These are phyloP conservation scores for Lates calcarifer DNA, from an alignment of 2,113 vertebrate species.

Conservation along the genomic window DNA sequence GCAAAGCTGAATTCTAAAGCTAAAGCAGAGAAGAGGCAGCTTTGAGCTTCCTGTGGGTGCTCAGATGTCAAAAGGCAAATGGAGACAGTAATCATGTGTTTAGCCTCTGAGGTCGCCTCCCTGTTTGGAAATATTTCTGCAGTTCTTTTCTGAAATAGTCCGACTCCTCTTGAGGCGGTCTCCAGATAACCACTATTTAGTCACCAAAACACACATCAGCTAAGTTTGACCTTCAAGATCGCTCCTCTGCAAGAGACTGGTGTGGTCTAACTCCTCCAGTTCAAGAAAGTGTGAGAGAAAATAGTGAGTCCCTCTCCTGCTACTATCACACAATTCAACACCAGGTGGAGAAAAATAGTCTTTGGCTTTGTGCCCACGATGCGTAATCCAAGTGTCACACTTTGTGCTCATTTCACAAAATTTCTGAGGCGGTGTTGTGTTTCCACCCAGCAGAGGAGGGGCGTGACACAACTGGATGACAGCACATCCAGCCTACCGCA, in stretches of 20 bases:
- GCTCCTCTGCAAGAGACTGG: background rate
- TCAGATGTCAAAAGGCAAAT: constrained; percentile 23
- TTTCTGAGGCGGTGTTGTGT: background rate
- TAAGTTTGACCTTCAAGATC: background rate
- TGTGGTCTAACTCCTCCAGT: background rate
- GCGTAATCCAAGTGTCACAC: constrained; percentile 35
- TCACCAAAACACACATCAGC: background rate
- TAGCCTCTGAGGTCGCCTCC: constrained; percentile 14
- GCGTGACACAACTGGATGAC: constrained; percentile 11
- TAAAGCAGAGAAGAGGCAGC: background rate
- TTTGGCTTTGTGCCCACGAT: background rate
- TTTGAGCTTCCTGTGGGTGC: background rate
- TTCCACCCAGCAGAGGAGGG: constrained; percentile 18
- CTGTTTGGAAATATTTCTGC: constrained; percentile 8
- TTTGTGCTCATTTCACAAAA: constrained; percentile 36
- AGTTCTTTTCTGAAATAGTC: background rate
- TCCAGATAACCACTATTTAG: background rate
- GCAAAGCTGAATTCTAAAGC: background rate
- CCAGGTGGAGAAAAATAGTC: background rate
- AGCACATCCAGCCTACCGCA: background rate
- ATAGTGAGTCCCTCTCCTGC: background rate
- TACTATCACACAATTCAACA: constrained; percentile 27
- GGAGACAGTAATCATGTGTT: constrained; percentile 36
- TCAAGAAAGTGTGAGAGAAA: background rate
- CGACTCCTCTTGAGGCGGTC: background rate